Conservation (phyloP, 2,113 vertebrate genomes). For the Syrrhaptes paradoxus region DNA sequence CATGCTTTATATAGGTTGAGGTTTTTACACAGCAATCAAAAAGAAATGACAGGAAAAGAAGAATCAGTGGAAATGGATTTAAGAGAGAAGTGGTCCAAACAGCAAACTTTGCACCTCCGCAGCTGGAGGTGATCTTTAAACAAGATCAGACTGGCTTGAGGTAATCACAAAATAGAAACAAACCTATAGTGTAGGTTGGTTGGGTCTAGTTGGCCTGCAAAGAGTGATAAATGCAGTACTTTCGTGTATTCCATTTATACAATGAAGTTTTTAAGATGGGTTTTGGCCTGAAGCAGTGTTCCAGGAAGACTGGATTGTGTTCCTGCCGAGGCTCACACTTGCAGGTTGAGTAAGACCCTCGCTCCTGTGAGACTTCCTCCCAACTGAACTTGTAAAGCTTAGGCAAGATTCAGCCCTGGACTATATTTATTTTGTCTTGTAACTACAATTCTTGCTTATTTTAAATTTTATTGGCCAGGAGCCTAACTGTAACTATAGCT, state of each 20-base stretch:
- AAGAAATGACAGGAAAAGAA: not conserved
- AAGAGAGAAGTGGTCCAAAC: not conserved
- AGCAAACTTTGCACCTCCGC: not conserved
- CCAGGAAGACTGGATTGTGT: not conserved
- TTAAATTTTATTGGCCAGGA: not conserved
- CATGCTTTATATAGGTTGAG: not conserved
- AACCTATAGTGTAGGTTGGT: fast-evolving
- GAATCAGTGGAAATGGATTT: not conserved
- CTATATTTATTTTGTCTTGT: not conserved
- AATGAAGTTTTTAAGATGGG: not conserved
- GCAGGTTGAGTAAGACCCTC: not conserved
- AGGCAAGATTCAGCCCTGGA: not conserved
- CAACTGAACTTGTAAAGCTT: not conserved
- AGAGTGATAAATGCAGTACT: not conserved
- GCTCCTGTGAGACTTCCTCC: not conserved
- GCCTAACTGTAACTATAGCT: not conserved
- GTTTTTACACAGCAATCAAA: not conserved
- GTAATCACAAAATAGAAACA: not conserved
- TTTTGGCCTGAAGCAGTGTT: not conserved
- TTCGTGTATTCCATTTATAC: not conserved
- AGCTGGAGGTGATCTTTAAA: not conserved
- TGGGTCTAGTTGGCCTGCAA: not conserved
- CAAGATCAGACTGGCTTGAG: not conserved
- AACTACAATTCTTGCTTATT: not conserved
- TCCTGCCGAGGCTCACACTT: not conserved